phyloP scores from a whole-genome alignment of 2,888 invertebrate genomes.

The Epinotia brunnichana region DNA sequence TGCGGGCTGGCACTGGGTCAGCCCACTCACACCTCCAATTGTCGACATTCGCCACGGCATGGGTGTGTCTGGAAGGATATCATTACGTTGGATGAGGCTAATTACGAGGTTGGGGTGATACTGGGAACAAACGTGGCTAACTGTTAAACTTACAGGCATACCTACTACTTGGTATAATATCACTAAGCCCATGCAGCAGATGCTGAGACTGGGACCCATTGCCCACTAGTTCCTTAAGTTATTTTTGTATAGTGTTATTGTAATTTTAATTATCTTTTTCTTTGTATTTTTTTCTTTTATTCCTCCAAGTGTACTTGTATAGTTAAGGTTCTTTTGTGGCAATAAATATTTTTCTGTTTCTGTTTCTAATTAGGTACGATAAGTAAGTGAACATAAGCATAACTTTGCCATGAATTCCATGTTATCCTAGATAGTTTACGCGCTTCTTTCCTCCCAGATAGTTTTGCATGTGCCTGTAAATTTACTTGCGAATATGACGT shows the following conservation, averaged over 20 bases:
- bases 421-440: neutral
- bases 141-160: neutral
- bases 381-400: neutral
- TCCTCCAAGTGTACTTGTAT: too few relatives aligned
- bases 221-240: too few relatives aligned
- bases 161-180: neutral
- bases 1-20: constrained; percentile 71
- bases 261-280: too few relatives aligned
- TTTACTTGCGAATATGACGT: neutral
- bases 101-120: constrained; percentile 4
- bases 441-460: too few relatives aligned
- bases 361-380: too few relatives aligned
- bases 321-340: too few relatives aligned
- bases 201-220: too few relatives aligned
- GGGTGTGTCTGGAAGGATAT: constrained; percentile 43
- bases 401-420: too few relatives aligned
- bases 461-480: neutral
- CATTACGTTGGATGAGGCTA: constrained; percentile 9
- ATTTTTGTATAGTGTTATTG: too few relatives aligned
- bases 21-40: constrained; percentile 51
- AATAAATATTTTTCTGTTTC: too few relatives aligned
- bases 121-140: neutral
- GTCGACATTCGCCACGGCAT: constrained; percentile 47
- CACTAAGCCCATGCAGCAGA: too few relatives aligned
- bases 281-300: too few relatives aligned